phyloP scores from a whole-genome alignment of 2,888 invertebrate genomes.

The Hoplodrina blanda region DNA sequence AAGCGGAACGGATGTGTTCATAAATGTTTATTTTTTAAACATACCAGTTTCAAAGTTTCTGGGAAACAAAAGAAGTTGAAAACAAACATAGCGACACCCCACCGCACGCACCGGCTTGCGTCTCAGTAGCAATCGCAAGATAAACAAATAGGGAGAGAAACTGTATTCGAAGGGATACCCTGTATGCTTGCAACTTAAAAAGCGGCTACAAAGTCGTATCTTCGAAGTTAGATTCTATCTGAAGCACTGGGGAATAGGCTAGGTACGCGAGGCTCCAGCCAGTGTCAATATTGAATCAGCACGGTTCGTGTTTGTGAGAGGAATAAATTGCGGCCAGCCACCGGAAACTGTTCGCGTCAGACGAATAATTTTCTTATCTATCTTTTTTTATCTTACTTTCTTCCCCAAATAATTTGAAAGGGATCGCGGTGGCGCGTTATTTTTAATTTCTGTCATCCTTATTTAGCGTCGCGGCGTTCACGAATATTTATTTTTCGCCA shows the following conservation, averaged over 20 bases:
- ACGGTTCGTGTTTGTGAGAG: slow-evolving; percentile 84
- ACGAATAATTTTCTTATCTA: slow-evolving; percentile 80
- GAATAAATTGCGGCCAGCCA: slow-evolving; percentile 85
- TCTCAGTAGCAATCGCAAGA: slow-evolving; percentile 61
- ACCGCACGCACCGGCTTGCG: slow-evolving; percentile 55
- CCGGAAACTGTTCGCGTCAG: slow-evolving; percentile 79
- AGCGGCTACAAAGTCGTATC: slow-evolving; percentile 76
- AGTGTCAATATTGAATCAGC: slow-evolving; percentile 88
- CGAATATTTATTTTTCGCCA: slow-evolving; percentile 15
- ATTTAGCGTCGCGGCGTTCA: slow-evolving; percentile 40
- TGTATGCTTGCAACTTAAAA: slow-evolving; percentile 73
- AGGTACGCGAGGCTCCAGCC: slow-evolving; percentile 76
- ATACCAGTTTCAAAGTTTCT: slow-evolving; percentile 36
- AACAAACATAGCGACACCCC: slow-evolving; percentile 60
- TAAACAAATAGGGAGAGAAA: slow-evolving; percentile 69
- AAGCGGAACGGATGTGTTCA: slow-evolving; percentile 43
- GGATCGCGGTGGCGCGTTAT: slow-evolving; percentile 58
- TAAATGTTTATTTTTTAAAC: slow-evolving; percentile 47
- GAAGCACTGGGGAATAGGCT: slow-evolving; percentile 80
- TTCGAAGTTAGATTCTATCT: slow-evolving; percentile 77
- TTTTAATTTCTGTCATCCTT: slow-evolving; percentile 65
- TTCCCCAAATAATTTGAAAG: slow-evolving; percentile 64
- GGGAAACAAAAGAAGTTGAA: slow-evolving; percentile 58
- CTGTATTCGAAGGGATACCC: slow-evolving; percentile 63
- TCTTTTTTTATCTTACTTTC: slow-evolving; percentile 68